phyloP scores from a whole-genome alignment of 2,888 invertebrate genomes.

The Vanessa cardui region DNA sequence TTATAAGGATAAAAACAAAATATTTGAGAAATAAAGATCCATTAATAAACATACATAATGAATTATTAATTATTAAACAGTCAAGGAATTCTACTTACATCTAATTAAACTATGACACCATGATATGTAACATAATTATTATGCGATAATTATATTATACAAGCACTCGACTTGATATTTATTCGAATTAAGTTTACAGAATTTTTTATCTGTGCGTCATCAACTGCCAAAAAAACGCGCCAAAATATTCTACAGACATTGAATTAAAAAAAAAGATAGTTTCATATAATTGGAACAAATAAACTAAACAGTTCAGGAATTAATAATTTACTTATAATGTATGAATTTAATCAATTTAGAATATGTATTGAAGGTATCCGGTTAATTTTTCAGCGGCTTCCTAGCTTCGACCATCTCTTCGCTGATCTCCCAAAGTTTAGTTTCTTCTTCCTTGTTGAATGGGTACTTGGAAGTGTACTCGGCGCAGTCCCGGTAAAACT shows the following conservation, averaged over 20 bases:
- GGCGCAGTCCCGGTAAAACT: slow-evolving; percentile 89
- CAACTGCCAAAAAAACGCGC: no score
- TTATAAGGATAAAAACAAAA: no score
- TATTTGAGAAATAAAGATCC: no score
- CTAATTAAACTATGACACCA: slow-evolving; percentile 8
- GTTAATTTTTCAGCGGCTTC: slow-evolving; percentile 58
- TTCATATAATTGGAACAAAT: no score
- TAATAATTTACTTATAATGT: neutral
- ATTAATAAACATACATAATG: no score
- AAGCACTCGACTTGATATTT: no score
- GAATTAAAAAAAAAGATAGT: no score
- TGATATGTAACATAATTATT: slow-evolving; percentile 19
- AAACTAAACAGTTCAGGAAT: no score
- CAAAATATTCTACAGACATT: no score
- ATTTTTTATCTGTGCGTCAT: no score
- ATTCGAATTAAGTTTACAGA: no score
- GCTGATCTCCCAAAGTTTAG: slow-evolving; percentile 87
- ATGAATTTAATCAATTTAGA: neutral
- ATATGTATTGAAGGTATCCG: neutral
- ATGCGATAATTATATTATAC: neutral
- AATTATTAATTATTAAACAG: neutral
- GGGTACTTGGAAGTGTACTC: slow-evolving; percentile 84
- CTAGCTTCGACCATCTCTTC: slow-evolving; percentile 77
- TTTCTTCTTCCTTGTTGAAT: slow-evolving; percentile 84
- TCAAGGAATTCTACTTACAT: slow-evolving; percentile 13